phyloP scores from a whole-genome alignment of 2,797 vertebrate genomes.

The Fistularia commersonii region DNA sequence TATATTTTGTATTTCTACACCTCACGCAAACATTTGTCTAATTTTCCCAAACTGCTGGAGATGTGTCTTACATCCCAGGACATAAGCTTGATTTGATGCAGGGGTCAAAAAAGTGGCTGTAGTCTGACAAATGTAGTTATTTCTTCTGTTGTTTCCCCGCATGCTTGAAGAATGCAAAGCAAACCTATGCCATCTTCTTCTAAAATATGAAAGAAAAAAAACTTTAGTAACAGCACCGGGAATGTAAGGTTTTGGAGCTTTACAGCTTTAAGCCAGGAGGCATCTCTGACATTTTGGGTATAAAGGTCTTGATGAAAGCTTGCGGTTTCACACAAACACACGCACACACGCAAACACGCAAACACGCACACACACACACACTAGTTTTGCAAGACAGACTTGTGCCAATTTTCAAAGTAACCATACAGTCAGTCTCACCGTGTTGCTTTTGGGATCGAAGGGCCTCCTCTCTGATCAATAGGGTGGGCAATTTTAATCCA shows the following conservation, averaged over 20 bases:
- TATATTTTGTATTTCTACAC: too few relatives aligned
- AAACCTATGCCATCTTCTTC: not conserved
- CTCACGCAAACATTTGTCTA: too few relatives aligned
- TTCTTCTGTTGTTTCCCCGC: not conserved
- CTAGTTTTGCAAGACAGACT: conserved; percentile 1
- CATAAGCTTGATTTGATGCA: too few relatives aligned
- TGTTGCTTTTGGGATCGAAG: not conserved
- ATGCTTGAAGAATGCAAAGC: too few relatives aligned
- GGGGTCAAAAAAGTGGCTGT: too few relatives aligned
- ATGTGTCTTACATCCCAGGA: too few relatives aligned
- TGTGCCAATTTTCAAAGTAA: conserved; percentile 3
- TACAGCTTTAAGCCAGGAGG: conserved; percentile 48
- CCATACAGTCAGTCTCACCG: conserved; percentile 1
- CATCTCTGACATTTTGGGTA: conserved; percentile 56
- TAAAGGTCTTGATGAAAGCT: conserved; percentile 54
- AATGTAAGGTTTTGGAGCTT: conserved; percentile 8
- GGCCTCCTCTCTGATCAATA: conserved; percentile 24
- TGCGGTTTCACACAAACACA: conserved; percentile 8
- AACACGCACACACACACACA: conserved; percentile 3
- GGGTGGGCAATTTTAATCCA: conserved; percentile 9
- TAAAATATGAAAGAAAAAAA: not conserved
- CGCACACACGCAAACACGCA: not conserved
- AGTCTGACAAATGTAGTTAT: too few relatives aligned
- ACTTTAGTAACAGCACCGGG: conserved; percentile 1
- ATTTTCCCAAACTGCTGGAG: too few relatives aligned